Evolutionary conservation across 2,888 invertebrate species (phyloP).

Genomic region (Synanthedon andrenaeformis): DNA sequence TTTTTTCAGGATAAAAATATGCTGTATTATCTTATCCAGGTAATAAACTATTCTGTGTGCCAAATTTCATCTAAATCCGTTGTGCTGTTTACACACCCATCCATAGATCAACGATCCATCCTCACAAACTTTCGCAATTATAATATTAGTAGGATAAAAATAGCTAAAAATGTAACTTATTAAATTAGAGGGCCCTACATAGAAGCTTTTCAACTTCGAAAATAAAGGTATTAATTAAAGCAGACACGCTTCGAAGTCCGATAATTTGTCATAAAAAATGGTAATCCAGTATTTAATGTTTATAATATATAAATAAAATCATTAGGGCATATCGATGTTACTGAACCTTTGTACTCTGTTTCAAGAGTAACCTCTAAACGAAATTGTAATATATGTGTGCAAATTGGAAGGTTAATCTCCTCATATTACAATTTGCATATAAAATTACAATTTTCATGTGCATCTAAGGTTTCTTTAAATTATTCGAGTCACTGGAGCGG

Average conservation of each 20-base stretch:
- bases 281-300: background rate
- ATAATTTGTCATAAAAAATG: background rate
- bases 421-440: slow-evolving; percentile 52
- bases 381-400: slow-evolving; percentile 5
- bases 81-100: too few relatives aligned
- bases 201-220: too few relatives aligned
- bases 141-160: too few relatives aligned
- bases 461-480: slow-evolving; percentile 55
- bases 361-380: background rate
- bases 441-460: slow-evolving; percentile 62
- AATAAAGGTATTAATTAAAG: background rate
- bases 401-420: slow-evolving; percentile 24
- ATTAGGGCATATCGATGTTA: background rate
- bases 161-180: too few relatives aligned
- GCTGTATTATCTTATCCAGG: too few relatives aligned
- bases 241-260: background rate
- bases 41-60: too few relatives aligned
- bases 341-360: background rate
- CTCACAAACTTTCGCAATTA: too few relatives aligned
- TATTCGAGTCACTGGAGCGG: slow-evolving; percentile 65
- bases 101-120: too few relatives aligned
- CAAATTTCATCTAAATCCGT: too few relatives aligned
- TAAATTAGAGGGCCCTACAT: too few relatives aligned
- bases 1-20: too few relatives aligned
- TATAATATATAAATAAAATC: background rate